These are phyloP conservation scores for Aplodontia rufa DNA, from an alignment of 2,113 vertebrate species.

Conservation along the genomic window DNA sequence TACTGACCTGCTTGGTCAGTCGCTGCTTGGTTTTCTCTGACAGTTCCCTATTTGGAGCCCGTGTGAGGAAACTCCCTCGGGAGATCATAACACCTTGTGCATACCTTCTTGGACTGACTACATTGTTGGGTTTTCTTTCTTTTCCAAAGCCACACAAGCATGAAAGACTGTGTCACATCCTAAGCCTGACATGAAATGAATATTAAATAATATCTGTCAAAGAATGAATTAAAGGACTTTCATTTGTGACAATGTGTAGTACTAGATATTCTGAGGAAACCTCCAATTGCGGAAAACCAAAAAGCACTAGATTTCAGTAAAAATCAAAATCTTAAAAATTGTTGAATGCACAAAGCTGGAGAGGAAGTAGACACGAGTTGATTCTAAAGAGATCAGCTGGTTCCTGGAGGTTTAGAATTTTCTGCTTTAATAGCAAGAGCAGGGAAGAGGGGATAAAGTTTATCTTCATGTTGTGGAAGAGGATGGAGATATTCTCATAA, in stretches of 20 bases:
- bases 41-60: not conserved
- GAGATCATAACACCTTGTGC: not conserved
- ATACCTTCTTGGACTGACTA: not conserved
- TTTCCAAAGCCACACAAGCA: not conserved
- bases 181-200: not conserved
- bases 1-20: not conserved
- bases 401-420: not conserved
- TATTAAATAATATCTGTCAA: not conserved
- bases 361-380: not conserved
- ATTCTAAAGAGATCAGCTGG: not conserved
- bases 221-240: not conserved
- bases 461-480: not conserved
- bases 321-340: not conserved
- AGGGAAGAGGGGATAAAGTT: not conserved
- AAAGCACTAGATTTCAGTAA: not conserved
- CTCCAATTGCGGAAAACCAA: not conserved
- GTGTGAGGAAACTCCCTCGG: not conserved
- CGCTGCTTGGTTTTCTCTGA: not conserved
- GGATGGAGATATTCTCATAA: not conserved
- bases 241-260: not conserved
- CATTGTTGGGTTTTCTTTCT: not conserved
- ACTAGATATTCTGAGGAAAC: not conserved
- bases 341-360: conserved; percentile 4
- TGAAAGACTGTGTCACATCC: not conserved
- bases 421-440: not conserved